A percentile compares a stretch with the other conserved stretches of the same genome.
Conservation (phyloP, 2,113 vertebrate genomes). For the Hassar affinis region DNA sequence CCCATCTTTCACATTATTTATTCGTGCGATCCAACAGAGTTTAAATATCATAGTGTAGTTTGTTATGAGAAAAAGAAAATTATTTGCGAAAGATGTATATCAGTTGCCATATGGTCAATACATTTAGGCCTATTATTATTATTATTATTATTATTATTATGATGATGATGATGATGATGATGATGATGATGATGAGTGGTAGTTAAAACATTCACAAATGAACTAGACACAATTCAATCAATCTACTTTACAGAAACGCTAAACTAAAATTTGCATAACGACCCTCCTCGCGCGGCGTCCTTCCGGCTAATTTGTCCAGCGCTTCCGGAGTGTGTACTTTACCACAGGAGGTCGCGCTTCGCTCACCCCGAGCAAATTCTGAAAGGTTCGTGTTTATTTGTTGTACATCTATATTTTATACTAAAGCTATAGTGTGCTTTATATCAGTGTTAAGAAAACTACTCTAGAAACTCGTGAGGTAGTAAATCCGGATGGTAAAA, state of each 20-base stretch:
- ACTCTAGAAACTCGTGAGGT: too few relatives aligned
- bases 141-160: constrained; percentile 10
- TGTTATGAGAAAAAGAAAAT: not conserved
- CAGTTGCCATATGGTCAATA: not conserved
- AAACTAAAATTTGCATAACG: constrained; percentile 35
- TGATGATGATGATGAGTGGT: not conserved
- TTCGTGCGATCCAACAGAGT: not conserved
- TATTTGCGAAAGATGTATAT: not conserved
- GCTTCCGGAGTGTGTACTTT: constrained; percentile 30
- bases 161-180: not conserved
- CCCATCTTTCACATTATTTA: not conserved
- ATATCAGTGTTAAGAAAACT: not conserved
- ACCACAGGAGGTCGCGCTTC: constrained; percentile 46
- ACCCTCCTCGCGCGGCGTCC: constrained; percentile 27
- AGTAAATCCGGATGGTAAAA: too few relatives aligned
- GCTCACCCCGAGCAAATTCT: not conserved
- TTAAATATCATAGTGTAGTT: constrained; percentile 33
- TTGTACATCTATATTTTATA: not conserved
- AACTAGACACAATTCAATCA: not conserved
- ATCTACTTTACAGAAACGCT: constrained; percentile 14
- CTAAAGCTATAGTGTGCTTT: not conserved
- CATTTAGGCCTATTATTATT: constrained; percentile 19
- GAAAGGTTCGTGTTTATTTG: not conserved
- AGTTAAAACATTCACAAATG: not conserved
- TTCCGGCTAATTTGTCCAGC: constrained; percentile 44